A percentile compares a stretch with the other conserved stretches of the same genome.
Evolutionary conservation across 2,888 invertebrate species (phyloP).

Genomic region (Hydropsyche betteni): DNA sequence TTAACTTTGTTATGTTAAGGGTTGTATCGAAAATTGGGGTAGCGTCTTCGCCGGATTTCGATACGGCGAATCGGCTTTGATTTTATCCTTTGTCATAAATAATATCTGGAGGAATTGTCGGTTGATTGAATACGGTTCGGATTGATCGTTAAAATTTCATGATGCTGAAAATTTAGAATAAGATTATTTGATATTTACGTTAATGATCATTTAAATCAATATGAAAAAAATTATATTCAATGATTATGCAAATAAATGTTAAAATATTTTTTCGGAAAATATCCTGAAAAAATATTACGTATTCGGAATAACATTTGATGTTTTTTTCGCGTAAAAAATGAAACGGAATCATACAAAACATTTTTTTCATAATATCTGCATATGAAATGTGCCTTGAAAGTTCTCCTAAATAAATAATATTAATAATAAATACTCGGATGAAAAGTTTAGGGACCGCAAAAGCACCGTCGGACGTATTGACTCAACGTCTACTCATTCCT

Average conservation of each 20-base stretch:
- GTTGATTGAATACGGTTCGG: background rate
- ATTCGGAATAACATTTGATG: too few species aligned
- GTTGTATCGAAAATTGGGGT: background rate
- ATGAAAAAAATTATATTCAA: background rate
- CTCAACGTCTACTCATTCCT: conserved; percentile 22
- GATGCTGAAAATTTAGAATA: background rate
- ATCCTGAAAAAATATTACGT: background rate
- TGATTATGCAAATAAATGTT: background rate
- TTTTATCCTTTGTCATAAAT: conserved; percentile 15
- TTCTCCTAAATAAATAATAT: conserved; percentile 14
- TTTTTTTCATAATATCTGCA: background rate
- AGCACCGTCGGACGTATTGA: conserved; percentile 26
- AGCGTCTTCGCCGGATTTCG: conserved; percentile 1
- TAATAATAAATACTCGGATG: conserved; percentile 25
- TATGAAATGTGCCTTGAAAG: background rate
- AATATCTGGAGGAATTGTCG: background rate
- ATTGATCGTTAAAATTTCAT: background rate
- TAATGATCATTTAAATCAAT: background rate
- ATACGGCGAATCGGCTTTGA: conserved; percentile 3
- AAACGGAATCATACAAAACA: background rate
- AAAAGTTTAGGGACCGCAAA: conserved; percentile 31
- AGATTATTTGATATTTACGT: too few species aligned
- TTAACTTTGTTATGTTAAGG: conserved; percentile 16
- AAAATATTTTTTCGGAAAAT: background rate
- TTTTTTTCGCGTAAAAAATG: background rate